A percentile compares a stretch with the other conserved stretches of the same genome.
Conservation (phyloP, 2,888 invertebrate genomes). For the Drepana falcataria region DNA sequence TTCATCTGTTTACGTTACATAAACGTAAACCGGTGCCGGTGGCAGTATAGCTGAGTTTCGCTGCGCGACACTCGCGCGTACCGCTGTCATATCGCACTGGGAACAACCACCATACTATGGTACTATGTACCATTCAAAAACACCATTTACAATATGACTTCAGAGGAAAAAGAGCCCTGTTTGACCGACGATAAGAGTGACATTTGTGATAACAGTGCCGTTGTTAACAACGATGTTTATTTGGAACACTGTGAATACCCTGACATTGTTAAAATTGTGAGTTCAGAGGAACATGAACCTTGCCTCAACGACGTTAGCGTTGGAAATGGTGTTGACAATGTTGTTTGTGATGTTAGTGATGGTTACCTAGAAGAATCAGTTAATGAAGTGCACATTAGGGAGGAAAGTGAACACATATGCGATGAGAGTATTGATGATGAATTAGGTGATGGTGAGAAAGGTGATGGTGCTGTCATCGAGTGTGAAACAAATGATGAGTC, state of each 20-base stretch:
- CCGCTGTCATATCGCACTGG: constrained; percentile 35
- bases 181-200: neutral
- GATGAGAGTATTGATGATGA: constrained; percentile 17
- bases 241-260: neutral
- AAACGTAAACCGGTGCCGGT: constrained; percentile 40
- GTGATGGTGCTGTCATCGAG: constrained; percentile 6
- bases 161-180: constrained; percentile 4
- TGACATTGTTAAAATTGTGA: constrained; percentile 33
- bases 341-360: constrained; percentile 9
- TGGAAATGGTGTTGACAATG: constrained; percentile 9
- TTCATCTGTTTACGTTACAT: constrained; percentile 45
- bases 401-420: constrained; percentile 11
- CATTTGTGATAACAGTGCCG: neutral
- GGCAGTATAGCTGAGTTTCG: constrained; percentile 33
- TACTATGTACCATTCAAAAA: neutral
- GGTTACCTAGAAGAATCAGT: constrained; percentile 21
- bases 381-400: constrained; percentile 6
- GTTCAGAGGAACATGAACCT: constrained; percentile 42
- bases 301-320: constrained; percentile 23
- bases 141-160: neutral
- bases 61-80: constrained; percentile 26
- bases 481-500: constrained; percentile 16
- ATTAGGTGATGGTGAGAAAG: constrained; percentile 23
- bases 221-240: neutral
- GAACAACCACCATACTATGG: constrained; percentile 32